Conservation (phyloP, 2,113 vertebrate genomes). For the Nycticorax nycticorax region DNA sequence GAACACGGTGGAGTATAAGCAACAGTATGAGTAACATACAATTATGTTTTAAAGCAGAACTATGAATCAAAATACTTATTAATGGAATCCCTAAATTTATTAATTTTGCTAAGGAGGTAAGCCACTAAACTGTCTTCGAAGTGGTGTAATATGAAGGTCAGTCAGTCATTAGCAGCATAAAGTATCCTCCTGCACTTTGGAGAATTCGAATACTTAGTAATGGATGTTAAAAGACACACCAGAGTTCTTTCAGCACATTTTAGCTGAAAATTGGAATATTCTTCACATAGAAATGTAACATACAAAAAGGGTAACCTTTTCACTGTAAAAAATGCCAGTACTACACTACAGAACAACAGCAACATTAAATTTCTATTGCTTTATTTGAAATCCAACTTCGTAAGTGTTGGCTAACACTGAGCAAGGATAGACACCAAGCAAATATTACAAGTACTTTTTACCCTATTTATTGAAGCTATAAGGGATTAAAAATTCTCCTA, state of each 20-base stretch:
- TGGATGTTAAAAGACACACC: constrained; percentile 13
- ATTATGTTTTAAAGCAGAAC: constrained; percentile 16
- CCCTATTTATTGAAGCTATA: not conserved
- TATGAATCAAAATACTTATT: constrained; percentile 18
- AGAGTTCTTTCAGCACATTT: not conserved
- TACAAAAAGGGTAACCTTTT: not conserved
- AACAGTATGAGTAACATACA: not conserved
- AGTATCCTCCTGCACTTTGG: constrained; percentile 3
- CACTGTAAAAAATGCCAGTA: not conserved
- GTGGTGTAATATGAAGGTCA: constrained; percentile 54
- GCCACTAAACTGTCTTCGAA: constrained; percentile 11
- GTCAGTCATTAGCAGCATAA: constrained; percentile 5
- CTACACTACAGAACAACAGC: not conserved
- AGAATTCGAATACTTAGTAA: not conserved
- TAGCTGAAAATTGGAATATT: not conserved
- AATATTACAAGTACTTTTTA: not conserved
- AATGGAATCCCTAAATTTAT: constrained; percentile 23
- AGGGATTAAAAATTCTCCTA: not conserved
- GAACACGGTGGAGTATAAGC: not conserved
- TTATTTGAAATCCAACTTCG: not conserved
- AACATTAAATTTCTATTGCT: not conserved
- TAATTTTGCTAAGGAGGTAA: constrained; percentile 54
- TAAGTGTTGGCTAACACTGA: not conserved
- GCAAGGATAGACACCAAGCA: not conserved
- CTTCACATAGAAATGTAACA: not conserved